Evolutionary conservation across 2,797 vertebrate species (phyloP).

Genomic region (Schizopygopsis malacanthus): DNA sequence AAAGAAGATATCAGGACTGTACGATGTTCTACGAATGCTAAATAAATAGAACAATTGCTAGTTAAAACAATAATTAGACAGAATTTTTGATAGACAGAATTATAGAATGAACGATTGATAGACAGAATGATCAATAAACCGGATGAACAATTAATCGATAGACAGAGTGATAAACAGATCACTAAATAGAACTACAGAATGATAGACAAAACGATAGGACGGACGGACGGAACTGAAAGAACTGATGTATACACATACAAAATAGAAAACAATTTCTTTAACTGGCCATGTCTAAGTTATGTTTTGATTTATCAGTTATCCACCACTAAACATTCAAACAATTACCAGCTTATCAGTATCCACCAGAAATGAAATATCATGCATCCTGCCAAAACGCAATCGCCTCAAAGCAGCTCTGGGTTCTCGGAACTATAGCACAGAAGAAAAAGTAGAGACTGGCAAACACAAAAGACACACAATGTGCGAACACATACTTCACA

Average conservation of each 20-base stretch:
- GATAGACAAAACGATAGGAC: neutral
- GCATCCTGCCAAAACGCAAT: neutral
- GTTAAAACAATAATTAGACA: neutral
- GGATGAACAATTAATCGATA: neutral
- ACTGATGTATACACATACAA: neutral
- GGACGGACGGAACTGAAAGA: no score
- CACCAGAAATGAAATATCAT: neutral
- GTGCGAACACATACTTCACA: constrained; percentile 11
- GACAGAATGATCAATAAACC: no score
- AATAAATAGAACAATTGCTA: neutral
- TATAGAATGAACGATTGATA: neutral
- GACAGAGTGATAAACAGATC: neutral
- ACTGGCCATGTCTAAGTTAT: neutral
- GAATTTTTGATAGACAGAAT: neutral
- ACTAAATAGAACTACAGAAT: neutral
- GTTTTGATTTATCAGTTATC: neutral
- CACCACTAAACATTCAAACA: neutral
- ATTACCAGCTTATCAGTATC: neutral
- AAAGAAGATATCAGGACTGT: neutral
- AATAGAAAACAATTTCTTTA: neutral
- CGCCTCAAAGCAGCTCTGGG: neutral
- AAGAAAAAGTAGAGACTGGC: neutral
- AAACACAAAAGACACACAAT: neutral
- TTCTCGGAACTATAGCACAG: neutral
- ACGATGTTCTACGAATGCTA: neutral